phyloP scores from a whole-genome alignment of 2,797 vertebrate species.

The Alcedo quadribrachys region DNA sequence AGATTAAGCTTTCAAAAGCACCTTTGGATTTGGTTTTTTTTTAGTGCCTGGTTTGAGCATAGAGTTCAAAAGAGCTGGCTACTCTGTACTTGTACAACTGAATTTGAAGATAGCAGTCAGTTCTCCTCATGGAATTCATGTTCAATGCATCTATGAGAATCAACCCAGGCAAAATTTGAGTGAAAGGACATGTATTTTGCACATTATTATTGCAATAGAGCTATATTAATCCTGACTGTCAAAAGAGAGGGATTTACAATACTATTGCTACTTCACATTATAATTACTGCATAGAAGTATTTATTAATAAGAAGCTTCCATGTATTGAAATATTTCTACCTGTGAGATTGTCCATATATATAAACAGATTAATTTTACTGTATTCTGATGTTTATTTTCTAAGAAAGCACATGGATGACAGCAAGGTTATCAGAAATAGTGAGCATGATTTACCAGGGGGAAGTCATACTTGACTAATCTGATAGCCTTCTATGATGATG shows the following conservation, averaged over 20 bases:
- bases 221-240: not conserved
- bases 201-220: not conserved
- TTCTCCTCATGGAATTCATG: not conserved
- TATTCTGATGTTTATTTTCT: not conserved
- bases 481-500: too few species aligned
- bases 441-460: too few species aligned
- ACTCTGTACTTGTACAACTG: not conserved
- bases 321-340: not conserved
- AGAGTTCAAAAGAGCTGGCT: not conserved
- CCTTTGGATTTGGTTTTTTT: not conserved
- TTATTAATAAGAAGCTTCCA: not conserved
- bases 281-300: not conserved
- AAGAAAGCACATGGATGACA: too few species aligned
- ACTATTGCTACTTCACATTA: not conserved
- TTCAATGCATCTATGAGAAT: not conserved
- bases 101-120: not conserved
- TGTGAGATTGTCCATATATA: not conserved
- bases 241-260: not conserved
- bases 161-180: not conserved
- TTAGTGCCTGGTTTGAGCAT: not conserved
- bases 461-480: too few species aligned
- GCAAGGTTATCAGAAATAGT: too few species aligned
- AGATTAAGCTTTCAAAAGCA: not conserved
- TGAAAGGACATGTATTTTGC: not conserved
- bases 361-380: not conserved